These are phyloP conservation scores for Oreortyx pictus DNA, from an alignment of 2,797 vertebrate genomes.

Conservation along the genomic window DNA sequence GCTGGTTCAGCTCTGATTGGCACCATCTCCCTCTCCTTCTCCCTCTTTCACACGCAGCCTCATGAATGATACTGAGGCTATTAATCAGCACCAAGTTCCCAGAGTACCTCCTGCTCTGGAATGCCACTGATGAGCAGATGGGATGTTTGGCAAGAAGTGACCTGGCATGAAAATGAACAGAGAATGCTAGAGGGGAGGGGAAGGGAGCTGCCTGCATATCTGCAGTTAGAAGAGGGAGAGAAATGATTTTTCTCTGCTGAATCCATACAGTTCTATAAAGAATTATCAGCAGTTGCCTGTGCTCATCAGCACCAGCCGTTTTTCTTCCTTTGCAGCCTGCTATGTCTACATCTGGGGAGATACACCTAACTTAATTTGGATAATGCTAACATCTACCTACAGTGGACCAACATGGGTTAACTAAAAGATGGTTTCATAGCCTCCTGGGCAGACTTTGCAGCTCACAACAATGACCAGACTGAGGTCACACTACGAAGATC, in stretches of 20 bases:
- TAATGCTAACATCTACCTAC: background rate
- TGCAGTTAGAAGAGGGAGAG: constrained; percentile 7
- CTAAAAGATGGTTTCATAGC: background rate
- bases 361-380: background rate
- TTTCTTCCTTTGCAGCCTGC: background rate
- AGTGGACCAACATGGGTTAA: background rate
- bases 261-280: background rate
- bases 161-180: constrained; percentile 65
- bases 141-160: constrained; percentile 74
- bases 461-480: background rate
- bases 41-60: background rate
- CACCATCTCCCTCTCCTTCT: background rate
- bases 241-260: background rate
- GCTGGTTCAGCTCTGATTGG: constrained; percentile 10
- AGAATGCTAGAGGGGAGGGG: constrained; percentile 11
- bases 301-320: background rate
- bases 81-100: constrained; percentile 69
- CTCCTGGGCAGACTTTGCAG: background rate
- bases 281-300: constrained; percentile 10
- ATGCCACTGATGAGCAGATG: constrained; percentile 76
- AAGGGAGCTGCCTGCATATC: constrained; percentile 2
- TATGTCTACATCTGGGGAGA: background rate
- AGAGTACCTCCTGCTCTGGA: constrained; percentile 66
- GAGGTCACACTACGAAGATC: background rate
- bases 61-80: constrained; percentile 40